phyloP scores from a whole-genome alignment of 2,797 vertebrate genomes.

The Sciurus vulgaris region DNA sequence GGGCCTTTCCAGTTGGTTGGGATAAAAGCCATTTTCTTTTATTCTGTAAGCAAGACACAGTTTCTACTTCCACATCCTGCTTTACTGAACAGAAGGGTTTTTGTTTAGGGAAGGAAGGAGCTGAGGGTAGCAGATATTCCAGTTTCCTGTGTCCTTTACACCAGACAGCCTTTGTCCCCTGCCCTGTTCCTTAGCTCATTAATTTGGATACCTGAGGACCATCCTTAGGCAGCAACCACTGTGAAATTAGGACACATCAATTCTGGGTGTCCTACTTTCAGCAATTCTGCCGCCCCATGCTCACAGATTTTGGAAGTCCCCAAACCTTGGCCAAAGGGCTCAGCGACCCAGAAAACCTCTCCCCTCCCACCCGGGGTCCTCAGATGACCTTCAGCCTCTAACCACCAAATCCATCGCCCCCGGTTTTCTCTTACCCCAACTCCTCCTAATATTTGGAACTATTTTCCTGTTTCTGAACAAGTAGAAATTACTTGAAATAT shows the following conservation, averaged over 20 bases:
- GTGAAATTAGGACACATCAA: no score
- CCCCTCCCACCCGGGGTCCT: no score
- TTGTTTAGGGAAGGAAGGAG: not conserved
- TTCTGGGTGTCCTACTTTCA: no score
- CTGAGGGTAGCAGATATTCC: not conserved
- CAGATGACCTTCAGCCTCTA: not conserved
- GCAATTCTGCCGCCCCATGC: no score
- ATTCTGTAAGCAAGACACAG: not conserved
- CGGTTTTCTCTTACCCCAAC: not conserved
- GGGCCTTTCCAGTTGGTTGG: slow-evolving; percentile 16
- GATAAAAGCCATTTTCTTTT: not conserved
- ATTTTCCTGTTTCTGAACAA: not conserved
- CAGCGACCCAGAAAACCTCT: no score
- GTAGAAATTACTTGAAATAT: not conserved
- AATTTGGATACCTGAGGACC: no score
- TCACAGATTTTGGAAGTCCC: no score
- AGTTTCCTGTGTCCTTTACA: not conserved
- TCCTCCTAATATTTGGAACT: not conserved
- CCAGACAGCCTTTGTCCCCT: no score
- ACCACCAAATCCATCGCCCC: no score
- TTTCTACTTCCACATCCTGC: not conserved
- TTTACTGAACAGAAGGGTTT: not conserved
- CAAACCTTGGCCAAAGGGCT: no score
- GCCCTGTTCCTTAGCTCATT: no score
- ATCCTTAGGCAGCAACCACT: no score